Evolutionary conservation across 2,888 invertebrate genomes (phyloP), one percentile per base, ranked within the genome.

Genomic region (Blomia tropicalis): DNA sequence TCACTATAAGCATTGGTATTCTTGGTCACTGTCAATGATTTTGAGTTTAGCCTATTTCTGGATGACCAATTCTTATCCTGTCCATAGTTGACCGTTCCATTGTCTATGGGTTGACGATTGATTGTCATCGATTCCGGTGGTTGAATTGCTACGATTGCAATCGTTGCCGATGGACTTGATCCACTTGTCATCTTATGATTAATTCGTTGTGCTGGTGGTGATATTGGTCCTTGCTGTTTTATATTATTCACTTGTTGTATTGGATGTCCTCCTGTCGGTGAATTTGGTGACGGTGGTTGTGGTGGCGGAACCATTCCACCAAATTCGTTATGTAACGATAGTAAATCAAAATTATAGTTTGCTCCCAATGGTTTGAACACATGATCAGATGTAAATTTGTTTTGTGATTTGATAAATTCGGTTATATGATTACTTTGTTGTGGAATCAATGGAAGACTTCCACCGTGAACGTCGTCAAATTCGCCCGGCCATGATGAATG

Each of bases 371-470:
- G 22, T n/a, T 47, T n/a, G 7, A 47, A 11, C 51, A 47, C 5
- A 27, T 47, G 51, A 14, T 47, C 51, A 19, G 22, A 25, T 11
- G 51, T 19, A n/a, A 47, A 47, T 27, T 47, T 47, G 51, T 47
- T 47, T n/a, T 56, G 25, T 36, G 56, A 56, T 36, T 56, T 56
- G 2, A 56, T 56, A 19, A 56, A 56, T 19, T 56, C 30, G n/a
- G 11, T 11, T 14, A 56, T 56, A 29, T 47, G 51, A n/a, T n/a
- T 19, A 27, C 22, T 27, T 19, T 56, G 56, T 56, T 27, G 56
- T 14, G 29, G 11, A 36, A 56, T 47, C 25, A 47, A 47, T 22
- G 47, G 11, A 22, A 11, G 14, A 11, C 7, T 11, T 7, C 54
- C 56, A n/a, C n/a, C n/a, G n/a, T n/a, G n/a, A 56, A 19, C 19